A percentile compares a stretch with the other conserved stretches of the same genome.
phyloP scores from a whole-genome alignment of 2,797 vertebrate species.

The Micromesistius poutassou region DNA sequence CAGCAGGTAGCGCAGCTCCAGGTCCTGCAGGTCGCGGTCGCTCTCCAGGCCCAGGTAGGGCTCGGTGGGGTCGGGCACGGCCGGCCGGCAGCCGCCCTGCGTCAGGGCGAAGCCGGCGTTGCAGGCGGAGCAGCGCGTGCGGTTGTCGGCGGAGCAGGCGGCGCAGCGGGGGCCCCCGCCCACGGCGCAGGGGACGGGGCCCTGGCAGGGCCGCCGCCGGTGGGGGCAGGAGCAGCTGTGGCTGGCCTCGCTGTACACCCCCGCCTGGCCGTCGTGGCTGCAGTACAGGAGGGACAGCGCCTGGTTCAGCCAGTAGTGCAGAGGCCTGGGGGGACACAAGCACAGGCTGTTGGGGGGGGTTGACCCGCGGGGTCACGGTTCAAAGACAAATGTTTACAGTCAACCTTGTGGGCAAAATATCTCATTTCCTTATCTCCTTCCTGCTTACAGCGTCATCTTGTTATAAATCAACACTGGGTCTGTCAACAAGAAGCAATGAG shows the following conservation, averaged over 20 bases:
- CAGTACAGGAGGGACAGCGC: slow-evolving; percentile 92
- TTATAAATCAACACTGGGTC: no score
- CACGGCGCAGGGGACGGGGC: slow-evolving; percentile 79
- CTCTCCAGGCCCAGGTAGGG: slow-evolving; percentile 94
- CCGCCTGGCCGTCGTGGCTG: slow-evolving; percentile 87
- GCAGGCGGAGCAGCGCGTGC: slow-evolving; percentile 87
- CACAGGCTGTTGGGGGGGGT: background rate
- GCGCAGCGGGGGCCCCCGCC: slow-evolving; percentile 81
- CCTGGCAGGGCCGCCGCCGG: slow-evolving; percentile 81
- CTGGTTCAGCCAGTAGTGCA: slow-evolving; percentile 84
- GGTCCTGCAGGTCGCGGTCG: slow-evolving; percentile 85
- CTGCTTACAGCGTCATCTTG: no score
- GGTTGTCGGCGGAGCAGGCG: slow-evolving; percentile 86
- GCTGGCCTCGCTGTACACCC: slow-evolving; percentile 85
- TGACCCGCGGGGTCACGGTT: no score
- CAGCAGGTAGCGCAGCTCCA: slow-evolving; percentile 85
- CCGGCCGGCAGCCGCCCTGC: slow-evolving; percentile 86
- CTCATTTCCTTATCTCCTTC: no score
- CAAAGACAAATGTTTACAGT: no score
- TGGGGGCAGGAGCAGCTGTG: slow-evolving; percentile 86
- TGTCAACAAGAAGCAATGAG: no score
- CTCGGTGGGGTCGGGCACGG: slow-evolving; percentile 90
- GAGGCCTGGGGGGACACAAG: slow-evolving; percentile 68
- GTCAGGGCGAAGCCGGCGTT: slow-evolving; percentile 85
- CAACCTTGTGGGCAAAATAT: no score